Evolutionary conservation across 2,113 vertebrate genomes (phyloP).

Genomic region (Heterochromis multidens): DNA sequence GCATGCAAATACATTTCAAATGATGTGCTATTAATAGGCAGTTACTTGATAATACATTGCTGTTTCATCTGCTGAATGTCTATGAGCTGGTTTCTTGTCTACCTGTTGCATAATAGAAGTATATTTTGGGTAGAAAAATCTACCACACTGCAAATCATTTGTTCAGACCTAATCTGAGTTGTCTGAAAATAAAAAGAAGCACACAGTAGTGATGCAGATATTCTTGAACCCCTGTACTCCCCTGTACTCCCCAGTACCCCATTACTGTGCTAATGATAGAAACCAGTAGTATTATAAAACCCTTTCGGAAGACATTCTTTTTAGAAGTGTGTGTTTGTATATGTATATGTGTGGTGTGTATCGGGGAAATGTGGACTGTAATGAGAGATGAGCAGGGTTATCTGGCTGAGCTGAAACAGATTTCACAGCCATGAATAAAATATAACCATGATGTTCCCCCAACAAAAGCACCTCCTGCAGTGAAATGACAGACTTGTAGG

Average conservation of each 20-base stretch:
- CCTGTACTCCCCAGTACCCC: no score
- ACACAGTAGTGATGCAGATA: neutral
- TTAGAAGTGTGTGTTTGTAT: neutral
- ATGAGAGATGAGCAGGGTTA: neutral
- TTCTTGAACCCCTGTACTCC: neutral
- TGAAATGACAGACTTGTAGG: neutral
- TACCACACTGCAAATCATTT: neutral
- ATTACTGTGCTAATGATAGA: neutral
- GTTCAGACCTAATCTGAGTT: neutral
- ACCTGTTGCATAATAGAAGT: neutral
- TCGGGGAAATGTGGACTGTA: neutral
- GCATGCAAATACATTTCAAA: neutral
- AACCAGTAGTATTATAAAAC: neutral
- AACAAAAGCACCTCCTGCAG: neutral
- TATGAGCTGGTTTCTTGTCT: neutral
- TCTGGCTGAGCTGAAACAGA: neutral
- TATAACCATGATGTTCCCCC: neutral
- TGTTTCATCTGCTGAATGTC: neutral
- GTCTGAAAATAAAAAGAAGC: neutral
- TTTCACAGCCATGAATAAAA: slow-evolving; percentile 36
- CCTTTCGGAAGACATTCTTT: neutral
- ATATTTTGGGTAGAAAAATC: neutral
- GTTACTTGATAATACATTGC: neutral
- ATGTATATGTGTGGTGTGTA: neutral
- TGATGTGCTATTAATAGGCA: neutral